Percentiles rank a stretch among this genome's conserved stretches.
Evolutionary conservation across 2,888 invertebrate genomes (phyloP).

Genomic region (Dryobota labecula): DNA sequence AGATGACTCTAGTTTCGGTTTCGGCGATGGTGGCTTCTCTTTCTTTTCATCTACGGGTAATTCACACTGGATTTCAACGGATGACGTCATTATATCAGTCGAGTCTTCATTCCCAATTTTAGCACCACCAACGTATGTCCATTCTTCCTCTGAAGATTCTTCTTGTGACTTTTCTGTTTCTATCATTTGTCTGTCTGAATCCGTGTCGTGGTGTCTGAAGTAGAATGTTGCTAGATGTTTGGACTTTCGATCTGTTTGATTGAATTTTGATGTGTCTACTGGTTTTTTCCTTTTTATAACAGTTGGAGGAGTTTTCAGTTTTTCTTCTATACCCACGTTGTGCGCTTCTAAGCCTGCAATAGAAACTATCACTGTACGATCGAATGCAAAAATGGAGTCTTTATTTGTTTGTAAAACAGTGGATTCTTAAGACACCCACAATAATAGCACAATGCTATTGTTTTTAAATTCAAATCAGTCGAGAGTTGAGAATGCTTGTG

Average conservation of each 20-base stretch:
- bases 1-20: conserved; percentile 81
- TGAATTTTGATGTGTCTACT: conserved; percentile 91
- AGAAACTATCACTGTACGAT: conserved; percentile 52
- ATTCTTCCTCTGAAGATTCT: conserved; percentile 90
- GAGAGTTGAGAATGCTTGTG: conserved; percentile 62
- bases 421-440: conserved; percentile 62
- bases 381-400: conserved; percentile 33
- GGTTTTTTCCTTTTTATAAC: conserved; percentile 89
- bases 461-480: conserved; percentile 75
- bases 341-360: conserved; percentile 80
- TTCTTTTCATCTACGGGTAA: conserved; percentile 81
- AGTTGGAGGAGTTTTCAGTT: conserved; percentile 83
- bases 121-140: conserved; percentile 91
- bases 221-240: conserved; percentile 96
- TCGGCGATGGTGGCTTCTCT: conserved; percentile 78
- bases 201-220: conserved; percentile 96
- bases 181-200: conserved; percentile 93
- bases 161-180: conserved; percentile 87
- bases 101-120: conserved; percentile 86
- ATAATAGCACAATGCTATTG: conserved; percentile 72
- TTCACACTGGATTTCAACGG: conserved; percentile 87
- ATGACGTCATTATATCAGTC: conserved; percentile 89
- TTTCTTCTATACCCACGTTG: conserved; percentile 75
- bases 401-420: conserved; percentile 72
- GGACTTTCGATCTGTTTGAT: conserved; percentile 94